Conservation (phyloP, 1,140 invertebrate species). For the Andrena cerasifolii region DNA sequence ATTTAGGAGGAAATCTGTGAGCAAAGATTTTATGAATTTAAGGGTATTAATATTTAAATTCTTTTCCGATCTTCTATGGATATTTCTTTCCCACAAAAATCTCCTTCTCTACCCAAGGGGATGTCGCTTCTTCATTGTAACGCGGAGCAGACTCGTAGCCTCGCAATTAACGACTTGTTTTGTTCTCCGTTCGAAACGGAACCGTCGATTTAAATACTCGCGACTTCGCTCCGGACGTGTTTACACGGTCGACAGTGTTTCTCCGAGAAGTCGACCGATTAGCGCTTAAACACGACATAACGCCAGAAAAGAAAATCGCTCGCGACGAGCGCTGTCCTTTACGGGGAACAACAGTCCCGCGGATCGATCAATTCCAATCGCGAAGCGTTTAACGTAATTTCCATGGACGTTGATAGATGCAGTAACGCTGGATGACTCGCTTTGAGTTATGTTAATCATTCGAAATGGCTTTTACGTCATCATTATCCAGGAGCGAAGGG, state of each 20-base stretch:
- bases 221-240: neutral
- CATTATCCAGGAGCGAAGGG: too few species aligned
- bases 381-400: constrained; percentile 37
- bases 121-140: too few species aligned
- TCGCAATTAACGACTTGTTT: neutral
- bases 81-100: too few species aligned
- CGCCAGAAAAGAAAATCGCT: constrained; percentile 5
- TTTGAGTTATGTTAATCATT: constrained; percentile 38
- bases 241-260: constrained; percentile 1
- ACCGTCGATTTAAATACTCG: too few species aligned
- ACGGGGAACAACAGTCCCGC: neutral
- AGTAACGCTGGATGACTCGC: constrained; percentile 10
- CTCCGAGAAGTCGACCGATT: neutral
- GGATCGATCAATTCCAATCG: constrained; percentile 37
- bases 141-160: too few species aligned
- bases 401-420: constrained; percentile 26
- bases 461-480: neutral
- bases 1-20: too few species aligned
- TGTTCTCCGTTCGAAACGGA: neutral
- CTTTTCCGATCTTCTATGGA: too few species aligned
- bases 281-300: neutral
- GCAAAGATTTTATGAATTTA: too few species aligned
- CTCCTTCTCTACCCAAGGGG: too few species aligned
- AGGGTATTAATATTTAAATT: too few species aligned
- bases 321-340: constrained; percentile 19